Evolutionary conservation across 2,888 invertebrate genomes (phyloP), one percentile per base, ranked within the genome.

Genomic region (Aleiodes testaceus): DNA sequence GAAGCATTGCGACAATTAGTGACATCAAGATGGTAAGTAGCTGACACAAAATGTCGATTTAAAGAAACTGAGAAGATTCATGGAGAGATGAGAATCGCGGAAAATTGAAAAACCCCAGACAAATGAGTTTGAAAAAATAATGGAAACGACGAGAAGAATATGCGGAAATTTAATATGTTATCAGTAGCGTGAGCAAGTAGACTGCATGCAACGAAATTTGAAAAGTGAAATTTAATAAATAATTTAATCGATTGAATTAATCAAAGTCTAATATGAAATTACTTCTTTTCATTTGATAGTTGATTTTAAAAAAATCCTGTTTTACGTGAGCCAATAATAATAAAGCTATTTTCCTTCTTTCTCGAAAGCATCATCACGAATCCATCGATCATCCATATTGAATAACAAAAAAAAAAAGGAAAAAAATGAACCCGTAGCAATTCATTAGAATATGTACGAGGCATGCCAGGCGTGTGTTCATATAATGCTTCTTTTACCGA

Each of bases 1-100:
- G 98, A 92, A 97, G 95, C 93, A 96, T 98, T 88, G 95, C 96
- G 88, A 97, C 97, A 88, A 98, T 98, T 91, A 97, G 97, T 93
- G 98, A 98, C 93, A 97, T 96, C 90, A 97, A 97, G 92, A 98
- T 98, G 97, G 98, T 98, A 95, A 97, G 97, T 95, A 88, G 84
- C 26, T 36, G n/a, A 36, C 18, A 30, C 14, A 66, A 55, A 74
- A 69, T 79, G 70, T 49, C 52, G 53, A 45, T 49, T 55, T 26
- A n/a, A 44, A 36, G 14, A 63, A 42, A 16, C 18, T 22, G 22
- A 61, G 11, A 22, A 20, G n/a, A 59, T 9, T 36, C 14, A 9
- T 59, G 42, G 18, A 59, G 14, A 9, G 6, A 20, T 2, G 16
- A 16, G 11, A 14, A 11, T 47, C n/a, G 5, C n/a, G n/a, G 14